Evolutionary conservation across 2,797 vertebrate species (phyloP), one percentile per base, ranked within the genome.

Genomic region (Hirundo rustica): DNA sequence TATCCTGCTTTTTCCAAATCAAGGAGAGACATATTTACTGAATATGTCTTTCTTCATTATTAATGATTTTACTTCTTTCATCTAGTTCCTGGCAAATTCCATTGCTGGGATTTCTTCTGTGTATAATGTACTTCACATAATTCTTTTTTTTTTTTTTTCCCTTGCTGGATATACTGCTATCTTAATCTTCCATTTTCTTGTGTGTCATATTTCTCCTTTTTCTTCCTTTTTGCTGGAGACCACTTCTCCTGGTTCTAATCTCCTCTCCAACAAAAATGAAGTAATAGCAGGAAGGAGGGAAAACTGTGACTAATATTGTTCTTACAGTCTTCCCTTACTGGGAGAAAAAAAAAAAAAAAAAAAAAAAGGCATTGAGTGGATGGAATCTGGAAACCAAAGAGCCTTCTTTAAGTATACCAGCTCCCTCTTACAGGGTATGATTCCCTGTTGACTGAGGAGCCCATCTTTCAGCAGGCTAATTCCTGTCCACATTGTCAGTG

Each of bases 31-130:
- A 20, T 92, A 53, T 93, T 94, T 93, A 81, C 42, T 92, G 92
- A 94, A 70, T 86, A 86, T 88, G 47, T 3, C 66, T 91, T 95
- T 92, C 60, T 92, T 87, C 55, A 94, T 92, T 89, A 92, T 93
- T 95, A 85, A 93, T 91, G 74, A 66, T 95, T 91, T 81, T 84
- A 48, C 54, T 1, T 1, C 73, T 36, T 95, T 89, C 36, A 8
- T 78, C 47, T 86, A 19, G n/a, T 68, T 88, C 68, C 44, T 9
- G 13, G 19, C n/a, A 85, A 67, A 88, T 65, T 96, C 44, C 20
- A 29, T 58, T 88, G 47, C 72, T 89, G 54, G 27, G 21, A 54
- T 71, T 89, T 83, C 53, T 89, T 83, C 72, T 61, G 19, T 40
- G 3, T 54, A 47, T 51, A n/a, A 76, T 22, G 6, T 67, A 74